phyloP scores from a whole-genome alignment of 1,140 invertebrate genomes.

The Rhopalosiphum maidis region DNA sequence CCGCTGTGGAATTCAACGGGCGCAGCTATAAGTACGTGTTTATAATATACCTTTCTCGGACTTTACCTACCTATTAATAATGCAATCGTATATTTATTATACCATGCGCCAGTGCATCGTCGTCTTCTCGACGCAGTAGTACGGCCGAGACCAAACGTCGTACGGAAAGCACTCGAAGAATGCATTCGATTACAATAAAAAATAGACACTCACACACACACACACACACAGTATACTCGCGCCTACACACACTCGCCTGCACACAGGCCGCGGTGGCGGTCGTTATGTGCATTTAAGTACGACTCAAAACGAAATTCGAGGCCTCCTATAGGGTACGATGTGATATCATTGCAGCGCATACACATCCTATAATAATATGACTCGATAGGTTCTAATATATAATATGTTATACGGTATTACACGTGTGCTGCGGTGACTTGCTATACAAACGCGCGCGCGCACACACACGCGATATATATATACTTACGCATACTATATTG shows the following conservation, averaged over 20 bases:
- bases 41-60: background rate
- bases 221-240: background rate
- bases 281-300: background rate
- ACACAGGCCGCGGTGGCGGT: background rate
- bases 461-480: too few species aligned
- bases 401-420: background rate
- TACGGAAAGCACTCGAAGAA: background rate
- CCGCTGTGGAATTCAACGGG: slow-evolving; percentile 3
- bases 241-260: background rate
- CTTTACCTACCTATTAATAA: slow-evolving; percentile 7
- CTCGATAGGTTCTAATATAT: background rate
- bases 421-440: background rate
- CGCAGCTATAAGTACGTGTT: background rate
- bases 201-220: background rate
- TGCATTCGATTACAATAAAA: slow-evolving; percentile 17
- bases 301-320: background rate
- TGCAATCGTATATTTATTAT: slow-evolving; percentile 2
- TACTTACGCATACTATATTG: background rate
- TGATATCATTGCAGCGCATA: background rate
- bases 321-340: background rate
- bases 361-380: background rate
- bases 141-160: background rate
- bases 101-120: background rate
- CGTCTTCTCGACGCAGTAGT: background rate
- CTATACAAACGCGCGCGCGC: too few species aligned